Percentiles rank a stretch among this genome's conserved stretches.
phyloP scores from a whole-genome alignment of 1,140 invertebrate species.

The Metaphire vulgaris region DNA sequence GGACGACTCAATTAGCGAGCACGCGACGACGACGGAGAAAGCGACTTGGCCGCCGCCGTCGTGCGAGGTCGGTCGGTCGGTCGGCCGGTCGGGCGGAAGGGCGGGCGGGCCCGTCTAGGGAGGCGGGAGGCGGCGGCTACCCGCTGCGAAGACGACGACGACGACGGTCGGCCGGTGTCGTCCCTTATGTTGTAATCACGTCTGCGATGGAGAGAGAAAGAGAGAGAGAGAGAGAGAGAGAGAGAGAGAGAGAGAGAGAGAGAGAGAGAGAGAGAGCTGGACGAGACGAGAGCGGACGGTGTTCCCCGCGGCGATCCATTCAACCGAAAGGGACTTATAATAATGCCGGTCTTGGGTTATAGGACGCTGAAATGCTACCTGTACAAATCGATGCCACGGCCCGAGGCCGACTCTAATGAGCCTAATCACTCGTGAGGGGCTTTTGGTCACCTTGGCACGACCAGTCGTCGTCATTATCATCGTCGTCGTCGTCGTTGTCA shows the following conservation, averaged over 20 bases:
- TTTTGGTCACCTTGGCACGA: neutral
- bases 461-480: neutral
- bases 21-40: neutral
- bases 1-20: slow-evolving; percentile 22
- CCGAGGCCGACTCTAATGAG: neutral
- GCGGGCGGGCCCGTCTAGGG: neutral
- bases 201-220: no score
- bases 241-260: no score
- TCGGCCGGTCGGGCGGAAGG: neutral
- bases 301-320: neutral
- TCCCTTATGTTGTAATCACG: neutral
- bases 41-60: neutral
- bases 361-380: neutral
- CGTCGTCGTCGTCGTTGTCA: neutral
- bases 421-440: neutral
- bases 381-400: neutral
- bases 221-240: no score
- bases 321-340: neutral
- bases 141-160: no score
- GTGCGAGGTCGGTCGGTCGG: neutral
- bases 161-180: neutral
- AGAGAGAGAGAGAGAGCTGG: no score
- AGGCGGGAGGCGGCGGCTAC: neutral
- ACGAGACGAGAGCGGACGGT: neutral
- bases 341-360: neutral